Base-by-base conservation (phyloP, 2,888 invertebrate genomes). In the Sphaeridia pumilis region DNA sequence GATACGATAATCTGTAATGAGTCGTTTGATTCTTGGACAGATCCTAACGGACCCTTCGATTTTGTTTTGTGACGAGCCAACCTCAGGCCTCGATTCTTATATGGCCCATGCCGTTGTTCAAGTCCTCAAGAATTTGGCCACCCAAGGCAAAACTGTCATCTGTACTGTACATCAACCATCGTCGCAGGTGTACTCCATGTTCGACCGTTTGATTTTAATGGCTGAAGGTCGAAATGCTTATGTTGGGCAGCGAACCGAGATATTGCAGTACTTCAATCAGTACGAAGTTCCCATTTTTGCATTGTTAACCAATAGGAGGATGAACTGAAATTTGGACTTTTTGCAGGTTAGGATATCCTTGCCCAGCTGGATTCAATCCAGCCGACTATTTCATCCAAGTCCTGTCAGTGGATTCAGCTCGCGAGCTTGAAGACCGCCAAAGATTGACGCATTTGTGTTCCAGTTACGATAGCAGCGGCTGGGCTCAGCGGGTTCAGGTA, bases 1-100 rank as follows among this genome's bases (percentile, higher is more conserved):
- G n/a, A n/a, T n/a, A n/a, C n/a, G n/a, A n/a, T n/a, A n/a, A n/a
- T n/a, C n/a, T n/a, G n/a, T n/a, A n/a, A n/a, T n/a, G n/a, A n/a
- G n/a, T n/a, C n/a, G n/a, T n/a, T n/a, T n/a, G n/a, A n/a, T n/a
- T n/a, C n/a, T 93, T 27, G 17, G 25, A 7, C 69, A 86, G 83
- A 83, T 93, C 2, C 74, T 95, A 36, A 94, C 93, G 0, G 87
- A 97, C 73, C 95, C 95, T 0, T 83, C 88, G 0, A 73, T 97
- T 44, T 81, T 97, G 78, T 89, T 97, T 69, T 94, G 94, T 69
- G 97, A 97, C 67, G 97, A 97, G 67, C 95, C 95, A 0, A 97
- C 95, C 0, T 93, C 93, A 0, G 93, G 94, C 2, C 74, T 97
- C 53, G 95, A 97, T 71, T 90, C 94, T 0, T 94, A 87, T 67